phyloP scores from a whole-genome alignment of 2,888 invertebrate genomes.

The Tigriopus californicus region DNA sequence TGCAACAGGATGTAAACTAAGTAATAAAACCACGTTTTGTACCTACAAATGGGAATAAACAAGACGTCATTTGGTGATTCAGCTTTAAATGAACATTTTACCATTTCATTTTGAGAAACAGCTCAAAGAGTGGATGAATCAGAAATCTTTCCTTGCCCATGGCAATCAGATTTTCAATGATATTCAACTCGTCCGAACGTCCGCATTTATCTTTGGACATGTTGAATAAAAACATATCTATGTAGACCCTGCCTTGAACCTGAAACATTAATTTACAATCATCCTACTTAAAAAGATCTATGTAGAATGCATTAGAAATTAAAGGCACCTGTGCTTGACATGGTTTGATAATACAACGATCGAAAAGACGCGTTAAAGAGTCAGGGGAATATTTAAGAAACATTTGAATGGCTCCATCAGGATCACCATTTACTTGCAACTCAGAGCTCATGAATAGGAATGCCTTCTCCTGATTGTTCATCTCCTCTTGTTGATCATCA shows the following conservation, averaged over 20 bases:
- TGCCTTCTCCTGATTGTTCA: not conserved
- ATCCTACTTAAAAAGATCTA: too few species aligned
- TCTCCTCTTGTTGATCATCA: not conserved
- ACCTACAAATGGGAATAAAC: too few species aligned
- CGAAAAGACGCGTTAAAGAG: not conserved
- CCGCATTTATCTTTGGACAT: not conserved
- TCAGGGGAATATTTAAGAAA: conserved; percentile 1
- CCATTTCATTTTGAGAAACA: conserved; percentile 9
- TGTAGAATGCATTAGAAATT: not conserved
- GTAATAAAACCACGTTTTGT: not conserved
- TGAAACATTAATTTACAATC: too few species aligned
- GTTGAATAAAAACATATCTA: not conserved
- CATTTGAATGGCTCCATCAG: not conserved
- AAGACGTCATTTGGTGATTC: too few species aligned
- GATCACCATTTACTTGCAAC: not conserved
- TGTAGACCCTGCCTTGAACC: not conserved
- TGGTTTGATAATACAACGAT: not conserved
- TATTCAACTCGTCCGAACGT: not conserved
- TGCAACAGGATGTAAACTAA: not conserved
- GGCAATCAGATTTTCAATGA: not conserved
- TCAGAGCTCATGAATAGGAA: not conserved
- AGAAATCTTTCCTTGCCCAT: not conserved
- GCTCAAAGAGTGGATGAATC: conserved; percentile 2
- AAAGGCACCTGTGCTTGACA: not conserved
- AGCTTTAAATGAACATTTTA: too few species aligned